These are phyloP conservation scores for Bos taurus DNA, from an alignment of 2,113 vertebrate genomes.

Conservation along the genomic window DNA sequence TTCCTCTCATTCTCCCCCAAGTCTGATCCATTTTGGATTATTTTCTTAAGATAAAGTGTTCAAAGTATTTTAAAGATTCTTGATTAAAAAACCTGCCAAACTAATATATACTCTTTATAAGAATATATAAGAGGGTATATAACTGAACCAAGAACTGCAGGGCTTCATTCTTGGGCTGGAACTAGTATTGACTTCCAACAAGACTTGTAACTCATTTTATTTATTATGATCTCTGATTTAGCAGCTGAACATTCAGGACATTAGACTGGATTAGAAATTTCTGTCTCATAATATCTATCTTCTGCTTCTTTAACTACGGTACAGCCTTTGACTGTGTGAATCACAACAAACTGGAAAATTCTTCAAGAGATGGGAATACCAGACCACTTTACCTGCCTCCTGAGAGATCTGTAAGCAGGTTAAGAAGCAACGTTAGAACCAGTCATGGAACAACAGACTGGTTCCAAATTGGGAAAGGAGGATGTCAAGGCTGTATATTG, in stretches of 20 bases:
- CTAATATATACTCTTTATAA: not conserved
- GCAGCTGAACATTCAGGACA: not conserved
- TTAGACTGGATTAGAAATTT: not conserved
- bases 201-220: not conserved
- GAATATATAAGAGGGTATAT: rapidly evolving
- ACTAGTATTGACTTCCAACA: not conserved
- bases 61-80: not conserved
- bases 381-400: not conserved
- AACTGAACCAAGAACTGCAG: not conserved
- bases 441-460: not conserved
- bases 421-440: not conserved
- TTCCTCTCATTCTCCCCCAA: not conserved
- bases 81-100: not conserved
- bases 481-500: not conserved
- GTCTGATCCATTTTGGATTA: not conserved
- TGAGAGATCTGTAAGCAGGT: not conserved
- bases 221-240: not conserved
- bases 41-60: not conserved
- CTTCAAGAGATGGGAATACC: not conserved
- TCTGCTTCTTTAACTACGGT: not conserved
- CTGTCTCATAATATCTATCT: not conserved
- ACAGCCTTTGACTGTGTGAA: not conserved
- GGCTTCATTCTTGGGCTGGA: not conserved
- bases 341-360: not conserved
- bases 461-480: not conserved